Conservation (phyloP, 2,888 invertebrate genomes). For the Drosophila ezoana region DNA sequence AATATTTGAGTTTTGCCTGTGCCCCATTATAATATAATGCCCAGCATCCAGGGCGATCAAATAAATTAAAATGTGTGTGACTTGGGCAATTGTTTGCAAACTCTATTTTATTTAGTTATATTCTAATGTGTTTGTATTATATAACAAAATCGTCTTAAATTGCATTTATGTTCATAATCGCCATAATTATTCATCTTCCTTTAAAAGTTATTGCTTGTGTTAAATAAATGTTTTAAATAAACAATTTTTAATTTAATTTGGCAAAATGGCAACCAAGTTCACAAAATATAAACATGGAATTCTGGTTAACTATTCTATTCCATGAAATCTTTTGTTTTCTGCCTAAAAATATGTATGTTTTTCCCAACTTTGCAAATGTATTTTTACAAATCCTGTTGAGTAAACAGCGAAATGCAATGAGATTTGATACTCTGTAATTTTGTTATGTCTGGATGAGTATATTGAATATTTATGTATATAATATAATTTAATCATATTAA, state of each 20-base stretch:
- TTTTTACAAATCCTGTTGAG: neutral
- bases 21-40: conserved; percentile 6
- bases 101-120: conserved; percentile 11
- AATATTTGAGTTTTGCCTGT: conserved; percentile 2
- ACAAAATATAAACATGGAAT: conserved; percentile 1
- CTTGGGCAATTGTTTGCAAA: conserved; percentile 12
- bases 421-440: neutral
- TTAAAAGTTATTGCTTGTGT: neutral
- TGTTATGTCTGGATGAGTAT: neutral
- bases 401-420: conserved; percentile 10
- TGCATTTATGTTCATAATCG: neutral
- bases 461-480: neutral
- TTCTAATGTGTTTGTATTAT: neutral
- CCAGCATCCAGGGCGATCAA: conserved; percentile 33
- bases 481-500: neutral
- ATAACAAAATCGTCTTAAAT: neutral
- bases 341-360: neutral
- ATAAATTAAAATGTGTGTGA: conserved; percentile 29
- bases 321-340: neutral
- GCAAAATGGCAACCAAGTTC: neutral
- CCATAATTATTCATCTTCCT: neutral
- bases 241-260: neutral
- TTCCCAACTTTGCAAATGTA: neutral
- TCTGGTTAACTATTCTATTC: neutral
- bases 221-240: neutral